A percentile compares a stretch with the other conserved stretches of the same genome.
phyloP scores from a whole-genome alignment of 2,797 vertebrate species.

The Acanthornis magna region DNA sequence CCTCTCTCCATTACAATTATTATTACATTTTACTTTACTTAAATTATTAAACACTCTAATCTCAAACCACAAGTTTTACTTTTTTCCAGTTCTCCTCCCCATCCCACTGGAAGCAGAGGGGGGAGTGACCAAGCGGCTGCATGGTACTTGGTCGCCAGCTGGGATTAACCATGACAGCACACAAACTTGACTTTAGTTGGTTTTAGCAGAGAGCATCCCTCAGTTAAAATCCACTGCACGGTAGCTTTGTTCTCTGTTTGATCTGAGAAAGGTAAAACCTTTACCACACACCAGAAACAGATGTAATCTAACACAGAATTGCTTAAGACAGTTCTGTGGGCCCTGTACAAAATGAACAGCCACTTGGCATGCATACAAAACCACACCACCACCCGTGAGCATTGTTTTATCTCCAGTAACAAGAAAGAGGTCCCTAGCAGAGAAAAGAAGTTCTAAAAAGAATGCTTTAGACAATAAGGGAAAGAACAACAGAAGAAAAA shows the following conservation, averaged over 20 bases:
- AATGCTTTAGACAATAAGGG: not conserved
- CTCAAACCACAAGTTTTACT: not conserved
- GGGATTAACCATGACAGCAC: not conserved
- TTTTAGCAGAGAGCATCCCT: not conserved
- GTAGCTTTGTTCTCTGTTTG: not conserved
- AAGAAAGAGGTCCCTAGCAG: not conserved
- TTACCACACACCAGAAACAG: not conserved
- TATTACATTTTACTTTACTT: not conserved
- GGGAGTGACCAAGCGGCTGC: not conserved
- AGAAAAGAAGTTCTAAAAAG: not conserved
- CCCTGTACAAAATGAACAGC: not conserved
- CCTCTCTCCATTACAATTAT: not conserved
- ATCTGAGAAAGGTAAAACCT: not conserved
- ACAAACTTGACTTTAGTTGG: not conserved
- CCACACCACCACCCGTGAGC: not conserved
- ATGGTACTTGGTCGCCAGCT: not conserved
- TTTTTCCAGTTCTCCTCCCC: not conserved
- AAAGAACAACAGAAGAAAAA: not conserved
- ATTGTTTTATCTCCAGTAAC: not conserved
- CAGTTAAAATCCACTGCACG: not conserved
- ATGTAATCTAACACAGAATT: not conserved
- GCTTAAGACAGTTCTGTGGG: not conserved
- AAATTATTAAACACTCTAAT: not conserved
- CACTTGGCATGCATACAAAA: not conserved
- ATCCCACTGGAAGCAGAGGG: not conserved